Percentiles rank a stretch among this genome's conserved stretches.
Evolutionary conservation across 2,113 vertebrate genomes (phyloP).

Genomic region (Eidolon helvum): DNA sequence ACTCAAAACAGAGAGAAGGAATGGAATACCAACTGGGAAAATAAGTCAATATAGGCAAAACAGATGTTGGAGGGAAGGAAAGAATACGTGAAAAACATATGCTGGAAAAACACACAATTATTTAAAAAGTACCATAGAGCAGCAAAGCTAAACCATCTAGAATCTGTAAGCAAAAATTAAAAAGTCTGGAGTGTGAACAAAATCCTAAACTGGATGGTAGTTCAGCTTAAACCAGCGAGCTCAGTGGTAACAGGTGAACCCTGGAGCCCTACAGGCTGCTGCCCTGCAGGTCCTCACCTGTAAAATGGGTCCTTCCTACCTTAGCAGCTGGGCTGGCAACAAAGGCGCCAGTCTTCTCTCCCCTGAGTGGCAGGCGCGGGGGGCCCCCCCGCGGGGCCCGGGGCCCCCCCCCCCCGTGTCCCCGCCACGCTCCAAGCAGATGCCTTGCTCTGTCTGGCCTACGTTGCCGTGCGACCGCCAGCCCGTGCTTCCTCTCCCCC

Average conservation of each 20-base stretch:
- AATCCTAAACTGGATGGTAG: not conserved
- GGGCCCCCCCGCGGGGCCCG: too few species aligned
- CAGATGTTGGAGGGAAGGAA: not conserved
- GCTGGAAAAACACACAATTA: not conserved
- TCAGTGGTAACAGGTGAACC: too few species aligned
- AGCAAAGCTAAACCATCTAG: not conserved
- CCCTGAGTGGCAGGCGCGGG: not conserved
- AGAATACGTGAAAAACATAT: not conserved
- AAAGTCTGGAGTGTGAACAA: not conserved
- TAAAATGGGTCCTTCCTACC: not conserved
- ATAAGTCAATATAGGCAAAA: not conserved
- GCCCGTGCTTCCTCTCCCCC: not conserved
- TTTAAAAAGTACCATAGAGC: not conserved
- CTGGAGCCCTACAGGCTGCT: not conserved
- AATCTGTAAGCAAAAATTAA: not conserved
- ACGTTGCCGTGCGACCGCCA: rapidly evolving
- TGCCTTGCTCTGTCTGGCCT: too few species aligned
- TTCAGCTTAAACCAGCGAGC: not conserved
- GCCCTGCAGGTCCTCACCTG: not conserved
- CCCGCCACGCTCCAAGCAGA: too few species aligned
- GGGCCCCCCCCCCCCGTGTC: too few species aligned
- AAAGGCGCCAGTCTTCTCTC: not conserved
- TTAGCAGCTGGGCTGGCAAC: not conserved
- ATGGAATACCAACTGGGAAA: not conserved
- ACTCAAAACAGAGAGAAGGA: conserved; percentile 2